A percentile compares a stretch with the other conserved stretches of the same genome.
Conservation (phyloP, 2,113 vertebrate species). For the Corythaeola cristata region DNA sequence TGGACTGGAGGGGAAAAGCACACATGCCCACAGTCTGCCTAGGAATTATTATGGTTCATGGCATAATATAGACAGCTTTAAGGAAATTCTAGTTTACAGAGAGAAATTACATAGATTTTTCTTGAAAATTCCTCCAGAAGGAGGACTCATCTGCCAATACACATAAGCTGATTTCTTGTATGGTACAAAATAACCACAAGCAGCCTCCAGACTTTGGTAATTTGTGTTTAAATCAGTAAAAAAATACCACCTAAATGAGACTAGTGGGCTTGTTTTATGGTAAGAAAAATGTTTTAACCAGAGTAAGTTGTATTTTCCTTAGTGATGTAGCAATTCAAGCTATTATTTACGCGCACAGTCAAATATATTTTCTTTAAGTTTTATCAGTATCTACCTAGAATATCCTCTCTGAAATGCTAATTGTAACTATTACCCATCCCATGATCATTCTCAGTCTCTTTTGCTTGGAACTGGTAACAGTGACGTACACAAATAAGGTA, state of each 20-base stretch:
- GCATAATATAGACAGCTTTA: not conserved
- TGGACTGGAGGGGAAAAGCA: not conserved
- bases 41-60: not conserved
- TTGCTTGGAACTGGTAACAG: not conserved
- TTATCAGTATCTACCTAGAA: not conserved
- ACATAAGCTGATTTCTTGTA: not conserved
- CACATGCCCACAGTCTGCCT: rapidly evolving
- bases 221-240: not conserved
- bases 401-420: not conserved
- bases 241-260: not conserved
- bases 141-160: not conserved
- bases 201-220: not conserved
- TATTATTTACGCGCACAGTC: not conserved
- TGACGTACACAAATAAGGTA: not conserved
- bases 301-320: not conserved
- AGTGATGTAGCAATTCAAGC: not conserved
- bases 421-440: not conserved
- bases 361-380: not conserved
- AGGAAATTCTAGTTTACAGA: not conserved
- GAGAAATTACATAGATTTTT: not conserved
- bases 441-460: not conserved
- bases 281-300: not conserved
- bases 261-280: not conserved
- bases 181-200: not conserved
- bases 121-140: not conserved